Evolutionary conservation across 2,113 vertebrate genomes (phyloP), one percentile per base, ranked within the genome.

Genomic region (Prunella fulvescens): DNA sequence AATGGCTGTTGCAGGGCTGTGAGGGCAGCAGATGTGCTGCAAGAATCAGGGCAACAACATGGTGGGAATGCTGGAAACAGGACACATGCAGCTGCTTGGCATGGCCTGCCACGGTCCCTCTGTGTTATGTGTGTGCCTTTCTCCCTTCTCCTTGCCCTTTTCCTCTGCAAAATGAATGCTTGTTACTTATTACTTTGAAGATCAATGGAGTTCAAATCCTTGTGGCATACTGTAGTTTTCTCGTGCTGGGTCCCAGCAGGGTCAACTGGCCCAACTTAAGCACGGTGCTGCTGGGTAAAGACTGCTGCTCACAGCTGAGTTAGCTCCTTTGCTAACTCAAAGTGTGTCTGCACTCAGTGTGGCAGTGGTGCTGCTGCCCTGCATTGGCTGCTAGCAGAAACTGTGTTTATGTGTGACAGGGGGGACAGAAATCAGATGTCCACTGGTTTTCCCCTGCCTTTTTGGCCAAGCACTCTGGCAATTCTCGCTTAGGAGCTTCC

Each of bases 1-100:
- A 96, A 94, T 71, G 64, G 64, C 80, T 95, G 37, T 92, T 62
- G 58, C 48, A 90, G 57, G 71, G 56, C 67, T 66, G 67, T 20
- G 64, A 53, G 66, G 65, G 64, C 44, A 57, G 51, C 54, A 94
- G 53, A 77, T 33, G 71, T 7, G 56, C 58, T 81, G 54, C 33
- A 44, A 81, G 64, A 58, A 44, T 29, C 33, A 57, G 39, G n/a
- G 39, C 54, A 80, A 44, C 22, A 33, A 31, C 18, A 14, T 70
- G 57, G 61, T 42, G 18, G 39, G 19, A 94, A 3, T 3, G 3
- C 42, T 92, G 81, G 66, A 78, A 92, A 61, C 4, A 9, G 31
- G 62, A 58, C 7, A 25, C 1, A 1, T 69, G 73, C 48, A 58
- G 58, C 80, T 84, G 29, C 56, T 66, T 83, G 40, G 48, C 16